Evolutionary conservation across 1,140 invertebrate species (phyloP).

Genomic region (Carcinoscorpius rotundicauda): DNA sequence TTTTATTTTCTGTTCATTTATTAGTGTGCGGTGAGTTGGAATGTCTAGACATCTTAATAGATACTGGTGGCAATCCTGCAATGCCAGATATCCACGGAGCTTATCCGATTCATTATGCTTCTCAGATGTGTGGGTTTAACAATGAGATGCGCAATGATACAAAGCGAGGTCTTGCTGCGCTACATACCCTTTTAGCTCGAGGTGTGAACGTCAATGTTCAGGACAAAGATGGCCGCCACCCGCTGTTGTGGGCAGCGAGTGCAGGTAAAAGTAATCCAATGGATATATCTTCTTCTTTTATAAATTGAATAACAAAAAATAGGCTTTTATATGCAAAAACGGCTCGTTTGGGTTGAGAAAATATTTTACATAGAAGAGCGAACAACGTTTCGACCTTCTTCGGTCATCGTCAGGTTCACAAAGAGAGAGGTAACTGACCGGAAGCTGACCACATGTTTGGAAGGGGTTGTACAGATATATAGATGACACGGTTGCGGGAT

Average conservation of each 20-base stretch:
- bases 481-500: too few species aligned
- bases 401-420: too few species aligned
- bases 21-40: constrained; percentile 81
- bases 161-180: constrained; percentile 17
- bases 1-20: too few species aligned
- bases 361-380: too few species aligned
- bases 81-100: constrained; percentile 86
- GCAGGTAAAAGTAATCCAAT: constrained; percentile 46
- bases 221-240: constrained; percentile 83
- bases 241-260: constrained; percentile 91
- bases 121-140: constrained; percentile 80
- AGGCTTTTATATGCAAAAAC: too few species aligned
- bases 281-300: too few species aligned
- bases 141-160: constrained; percentile 46
- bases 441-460: too few species aligned
- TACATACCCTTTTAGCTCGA: constrained; percentile 18
- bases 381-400: too few species aligned
- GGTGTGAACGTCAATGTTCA: constrained; percentile 65
- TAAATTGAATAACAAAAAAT: too few species aligned
- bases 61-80: constrained; percentile 65
- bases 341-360: too few species aligned
- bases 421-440: too few species aligned
- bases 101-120: constrained; percentile 91
- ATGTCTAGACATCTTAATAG: constrained; percentile 66
- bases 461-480: too few species aligned